Percentiles rank a stretch among this genome's conserved stretches.
These are phyloP conservation scores for Bombus polaris DNA, from an alignment of 1,140 invertebrate genomes.

Conservation along the genomic window DNA sequence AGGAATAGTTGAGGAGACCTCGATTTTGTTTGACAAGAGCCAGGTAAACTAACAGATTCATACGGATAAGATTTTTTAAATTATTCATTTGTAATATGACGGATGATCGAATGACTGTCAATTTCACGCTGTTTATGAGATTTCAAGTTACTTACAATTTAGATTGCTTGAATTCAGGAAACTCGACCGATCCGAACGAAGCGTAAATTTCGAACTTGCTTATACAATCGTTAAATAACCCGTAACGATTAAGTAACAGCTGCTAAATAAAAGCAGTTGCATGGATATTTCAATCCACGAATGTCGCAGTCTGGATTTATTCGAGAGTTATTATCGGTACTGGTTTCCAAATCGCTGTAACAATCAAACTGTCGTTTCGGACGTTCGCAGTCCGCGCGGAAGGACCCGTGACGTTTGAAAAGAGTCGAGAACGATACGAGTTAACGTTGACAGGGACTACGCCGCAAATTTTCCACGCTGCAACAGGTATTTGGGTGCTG, in stretches of 20 bases:
- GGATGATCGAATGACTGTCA: too few relatives aligned
- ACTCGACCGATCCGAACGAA: neutral
- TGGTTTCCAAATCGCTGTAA: neutral
- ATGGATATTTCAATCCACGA: neutral
- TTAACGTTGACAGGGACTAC: neutral
- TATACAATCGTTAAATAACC: neutral
- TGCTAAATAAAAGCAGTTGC: too few relatives aligned
- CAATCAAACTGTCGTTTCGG: neutral
- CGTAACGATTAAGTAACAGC: too few relatives aligned
- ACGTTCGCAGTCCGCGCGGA: neutral
- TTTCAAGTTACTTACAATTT: neutral
- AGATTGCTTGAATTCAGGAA: too few relatives aligned
- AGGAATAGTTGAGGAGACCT: too few relatives aligned
- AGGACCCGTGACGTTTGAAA: neutral
- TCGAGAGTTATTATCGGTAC: neutral
- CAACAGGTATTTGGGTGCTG: constrained; percentile 43
- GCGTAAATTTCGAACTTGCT: neutral
- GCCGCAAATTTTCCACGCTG: constrained; percentile 12
- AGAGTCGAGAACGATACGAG: neutral
- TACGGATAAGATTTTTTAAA: too few relatives aligned
- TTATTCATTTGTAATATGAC: too few relatives aligned
- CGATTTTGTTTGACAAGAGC: too few relatives aligned
- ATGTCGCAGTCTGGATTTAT: neutral
- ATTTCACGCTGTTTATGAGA: neutral
- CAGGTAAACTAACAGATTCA: too few relatives aligned